Base-by-base conservation (phyloP, 2,113 vertebrate species). In the Accipiter cooperii region DNA sequence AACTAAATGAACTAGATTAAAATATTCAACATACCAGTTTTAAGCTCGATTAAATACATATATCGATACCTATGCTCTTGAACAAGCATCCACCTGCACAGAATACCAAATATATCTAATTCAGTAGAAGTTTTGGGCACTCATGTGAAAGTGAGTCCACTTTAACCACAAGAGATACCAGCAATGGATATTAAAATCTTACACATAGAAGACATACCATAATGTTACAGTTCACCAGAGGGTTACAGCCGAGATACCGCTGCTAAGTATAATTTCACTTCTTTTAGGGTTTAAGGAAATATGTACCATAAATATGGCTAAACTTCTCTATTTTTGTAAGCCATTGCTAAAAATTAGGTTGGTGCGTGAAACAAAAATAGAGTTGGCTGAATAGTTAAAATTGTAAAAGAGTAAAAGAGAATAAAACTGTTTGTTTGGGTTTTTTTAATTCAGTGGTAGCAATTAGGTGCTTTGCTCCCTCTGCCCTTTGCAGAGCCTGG, bases 1-100 rank as follows among this genome's bases (percentile, higher is more conserved):
- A 34, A 34, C 36, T 29, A 18, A 24, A 14, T 16, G 12, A 51
- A 18, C 22, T 17, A 17, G 26, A 17, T 51, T 31, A 26, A 70
- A 69, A n/a, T 29, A 76, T 7, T 34, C 71, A 46, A 40, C 5
- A 5, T 19, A 29, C 3, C 33, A 9, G 24, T 14, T 42, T 40
- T 61, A 64, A 58, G 14, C 19, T 73, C 3, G 0, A 18, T 61
- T 42, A 54, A 58, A 25, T 8, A 20, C 3, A 14, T 16, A 0
- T 17, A 6, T 49, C 1, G 5, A 19, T 34, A 38, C 8, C 55
- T 47, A 4, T 13, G 13, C 46, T 60, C 65, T n/a, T 29, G 52
- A 79, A 42, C 68, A 42, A 46, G 52, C n/a, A 24, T 24, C 31
- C n/a, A 15, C 25, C 47, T 33, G 38, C 61, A 55, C 31, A 60